These are phyloP conservation scores for Heliconius hortense DNA, from an alignment of 2,888 invertebrate genomes.

Conservation along the genomic window DNA sequence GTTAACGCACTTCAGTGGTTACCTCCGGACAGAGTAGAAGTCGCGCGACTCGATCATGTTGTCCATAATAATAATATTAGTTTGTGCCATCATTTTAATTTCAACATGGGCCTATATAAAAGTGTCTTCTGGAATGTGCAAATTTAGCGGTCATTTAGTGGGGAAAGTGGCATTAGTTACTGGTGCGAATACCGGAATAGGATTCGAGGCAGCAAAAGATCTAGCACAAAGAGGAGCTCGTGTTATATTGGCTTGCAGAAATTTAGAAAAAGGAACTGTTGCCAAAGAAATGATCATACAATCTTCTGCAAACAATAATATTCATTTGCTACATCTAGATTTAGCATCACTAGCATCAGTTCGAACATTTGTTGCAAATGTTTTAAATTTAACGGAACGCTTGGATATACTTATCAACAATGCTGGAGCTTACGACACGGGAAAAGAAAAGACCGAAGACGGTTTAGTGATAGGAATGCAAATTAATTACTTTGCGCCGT, in stretches of 20 bases:
- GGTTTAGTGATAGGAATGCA: constrained; percentile 83
- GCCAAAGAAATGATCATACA: constrained; percentile 56
- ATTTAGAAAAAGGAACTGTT: constrained; percentile 83
- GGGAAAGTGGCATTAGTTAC: constrained; percentile 92
- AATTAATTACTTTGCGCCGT: constrained; percentile 83
- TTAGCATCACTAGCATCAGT: constrained; percentile 77
- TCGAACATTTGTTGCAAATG: constrained; percentile 80
- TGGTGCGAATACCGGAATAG: constrained; percentile 91
- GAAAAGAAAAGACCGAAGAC: constrained; percentile 76
- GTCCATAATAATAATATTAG: constrained; percentile 24
- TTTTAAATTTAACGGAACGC: constrained; percentile 68
- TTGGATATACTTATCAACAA: constrained; percentile 83
- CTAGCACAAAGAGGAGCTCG: constrained; percentile 86
- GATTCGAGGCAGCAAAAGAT: constrained; percentile 86
- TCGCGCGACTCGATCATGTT: neutral
- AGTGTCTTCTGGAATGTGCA: constrained; percentile 40
- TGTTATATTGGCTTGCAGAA: constrained; percentile 90
- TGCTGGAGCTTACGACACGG: constrained; percentile 72
- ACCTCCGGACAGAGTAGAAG: neutral
- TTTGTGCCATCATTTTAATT: constrained; percentile 21
- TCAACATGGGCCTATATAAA: constrained; percentile 36
- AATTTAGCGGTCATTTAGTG: constrained; percentile 54
- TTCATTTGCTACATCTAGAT: constrained; percentile 67
- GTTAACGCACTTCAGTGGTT: neutral
- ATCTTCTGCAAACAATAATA: constrained; percentile 49